phyloP scores from a whole-genome alignment of 2,113 vertebrate genomes.

The Zootoca vivipara region DNA sequence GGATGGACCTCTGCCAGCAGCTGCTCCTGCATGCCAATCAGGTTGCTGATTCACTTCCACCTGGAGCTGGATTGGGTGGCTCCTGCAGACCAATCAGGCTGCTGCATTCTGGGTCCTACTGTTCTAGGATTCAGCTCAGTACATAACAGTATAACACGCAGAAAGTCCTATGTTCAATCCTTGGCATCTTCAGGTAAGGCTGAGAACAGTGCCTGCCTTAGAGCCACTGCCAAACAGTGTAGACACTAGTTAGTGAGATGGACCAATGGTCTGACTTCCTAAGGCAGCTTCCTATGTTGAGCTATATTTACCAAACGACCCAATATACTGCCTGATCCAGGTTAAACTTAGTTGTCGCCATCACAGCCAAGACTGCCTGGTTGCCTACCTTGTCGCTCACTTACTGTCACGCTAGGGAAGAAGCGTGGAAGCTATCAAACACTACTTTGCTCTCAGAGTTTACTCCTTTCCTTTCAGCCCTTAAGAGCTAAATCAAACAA shows the following conservation, averaged over 20 bases:
- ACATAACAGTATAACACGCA: no score
- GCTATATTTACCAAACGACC: not conserved
- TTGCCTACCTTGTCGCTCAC: not conserved
- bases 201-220: not conserved
- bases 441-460: not conserved
- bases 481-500: not conserved
- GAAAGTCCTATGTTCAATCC: no score
- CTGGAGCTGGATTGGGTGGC: no score
- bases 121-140: no score
- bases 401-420: not conserved
- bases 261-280: no score
- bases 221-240: no score
- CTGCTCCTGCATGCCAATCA: no score
- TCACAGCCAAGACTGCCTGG: no score
- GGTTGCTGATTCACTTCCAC: no score
- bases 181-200: not conserved
- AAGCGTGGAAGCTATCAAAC: not conserved
- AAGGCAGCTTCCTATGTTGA: not conserved
- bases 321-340: not conserved
- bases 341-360: not conserved
- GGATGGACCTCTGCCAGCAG: no score
- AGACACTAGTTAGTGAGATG: not conserved
- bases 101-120: no score
- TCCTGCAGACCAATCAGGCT: no score
- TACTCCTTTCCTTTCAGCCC: slow-evolving; percentile 18